Evolutionary conservation across 2,797 vertebrate species (phyloP), one percentile per base, ranked within the genome.

Genomic region (Enteromius thamalakanensis): DNA sequence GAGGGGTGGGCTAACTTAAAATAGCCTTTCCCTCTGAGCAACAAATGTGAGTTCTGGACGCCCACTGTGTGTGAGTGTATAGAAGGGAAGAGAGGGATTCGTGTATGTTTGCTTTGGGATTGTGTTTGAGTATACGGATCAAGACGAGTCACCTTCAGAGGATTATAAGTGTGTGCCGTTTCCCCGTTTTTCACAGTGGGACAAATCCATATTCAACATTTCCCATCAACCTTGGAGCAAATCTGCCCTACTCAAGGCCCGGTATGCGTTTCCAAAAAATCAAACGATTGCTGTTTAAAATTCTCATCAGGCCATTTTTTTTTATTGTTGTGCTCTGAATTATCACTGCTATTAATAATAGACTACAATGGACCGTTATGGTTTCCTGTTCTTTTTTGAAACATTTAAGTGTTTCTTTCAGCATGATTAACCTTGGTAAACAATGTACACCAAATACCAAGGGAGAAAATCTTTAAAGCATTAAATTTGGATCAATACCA

Each of bases 401-500:
- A 19, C 17, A 45, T 68, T 76, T 47, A 8, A 81, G 72, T 69
- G 23, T 76, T 68, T 68, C 34, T 69, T 62, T 62, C 75, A 26
- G 67, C 53, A 51, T 23, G 53, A 83, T 83, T 83, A 83, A 70
- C 42, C 45, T 78, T 34, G n/a, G 40, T 70, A 51, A 78, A 83
- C 74, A 58, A 15, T 26, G 29, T 37, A 40, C 34, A 51, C 55
- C n/a, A 42, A 55, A 53, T 60, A 23, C 67, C 67, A 47, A 26
- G 55, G 29, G 67, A 83, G 53, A 77, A 83, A 78, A 78, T 83
- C 82, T 45, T 83, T 83, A 78, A 71, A 76, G 65, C 75, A 83
- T 83, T 83, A 78, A 64, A 83, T 49, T 67, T 6, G 8, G 45
- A 83, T 83, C 82, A 78, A 83, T 83, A 71, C 65, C 5, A 26